phyloP scores from a whole-genome alignment of 2,113 vertebrate genomes.

The Stigmatopora nigra region DNA sequence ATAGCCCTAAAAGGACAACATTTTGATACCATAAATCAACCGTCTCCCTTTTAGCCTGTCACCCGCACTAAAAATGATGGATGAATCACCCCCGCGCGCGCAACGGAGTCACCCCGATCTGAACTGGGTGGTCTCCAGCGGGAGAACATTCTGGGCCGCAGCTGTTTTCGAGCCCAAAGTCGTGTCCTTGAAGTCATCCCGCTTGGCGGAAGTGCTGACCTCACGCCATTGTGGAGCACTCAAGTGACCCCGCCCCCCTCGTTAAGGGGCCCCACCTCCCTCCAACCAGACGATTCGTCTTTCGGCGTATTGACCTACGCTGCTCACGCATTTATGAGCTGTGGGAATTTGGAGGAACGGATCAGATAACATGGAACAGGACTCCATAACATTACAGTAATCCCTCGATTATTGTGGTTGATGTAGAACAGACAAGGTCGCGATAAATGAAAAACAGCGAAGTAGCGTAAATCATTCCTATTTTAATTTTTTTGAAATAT shows the following conservation, averaged over 20 bases:
- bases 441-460: too few relatives aligned
- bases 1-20: too few relatives aligned
- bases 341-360: slow-evolving; percentile 45
- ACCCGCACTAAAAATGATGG: not conserved
- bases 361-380: not conserved
- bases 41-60: not conserved
- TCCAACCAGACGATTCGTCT: too few relatives aligned
- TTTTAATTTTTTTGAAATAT: too few relatives aligned
- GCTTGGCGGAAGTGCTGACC: not conserved
- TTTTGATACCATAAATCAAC: not conserved
- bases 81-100: not conserved
- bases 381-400: not conserved
- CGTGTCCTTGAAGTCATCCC: slow-evolving; percentile 17
- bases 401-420: too few relatives aligned
- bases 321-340: slow-evolving; percentile 39
- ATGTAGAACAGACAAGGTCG: too few relatives aligned
- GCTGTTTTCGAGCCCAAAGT: slow-evolving; percentile 32
- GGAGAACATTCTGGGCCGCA: slow-evolving; percentile 4
- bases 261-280: not conserved
- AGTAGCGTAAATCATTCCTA: too few relatives aligned
- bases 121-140: not conserved
- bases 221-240: slow-evolving; percentile 15
- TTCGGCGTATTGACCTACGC: slow-evolving; percentile 49
- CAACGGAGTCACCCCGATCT: not conserved
- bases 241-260: slow-evolving; percentile 11